Evolutionary conservation across 2,888 invertebrate genomes (phyloP).

Genomic region (Willowsia nigromaculata): DNA sequence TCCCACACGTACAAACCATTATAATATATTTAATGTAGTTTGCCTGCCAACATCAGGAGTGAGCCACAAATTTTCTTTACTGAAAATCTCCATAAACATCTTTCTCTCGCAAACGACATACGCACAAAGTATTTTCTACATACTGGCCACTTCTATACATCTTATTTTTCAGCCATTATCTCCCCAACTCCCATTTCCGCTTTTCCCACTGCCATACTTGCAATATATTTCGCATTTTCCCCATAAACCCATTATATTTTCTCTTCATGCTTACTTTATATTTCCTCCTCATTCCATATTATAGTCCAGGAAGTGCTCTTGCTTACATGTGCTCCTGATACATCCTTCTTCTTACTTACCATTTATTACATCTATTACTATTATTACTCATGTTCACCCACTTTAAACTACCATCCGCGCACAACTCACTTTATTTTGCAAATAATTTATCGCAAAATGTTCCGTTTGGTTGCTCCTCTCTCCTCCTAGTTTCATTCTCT

Average conservation of each 20-base stretch:
- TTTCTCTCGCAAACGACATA: not conserved
- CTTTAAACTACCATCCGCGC: not conserved
- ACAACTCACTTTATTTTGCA: slow-evolving; percentile 11
- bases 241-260: slow-evolving; percentile 5
- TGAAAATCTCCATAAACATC: slow-evolving; percentile 19
- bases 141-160: not conserved
- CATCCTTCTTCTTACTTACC: not conserved
- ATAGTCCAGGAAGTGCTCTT: not conserved
- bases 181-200: slow-evolving; percentile 3
- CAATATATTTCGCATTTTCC: not conserved
- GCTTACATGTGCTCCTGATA: not conserved
- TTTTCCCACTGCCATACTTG: not conserved
- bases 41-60: not conserved
- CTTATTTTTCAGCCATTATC: slow-evolving; percentile 8
- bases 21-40: not conserved
- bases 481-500: too few relatives aligned
- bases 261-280: not conserved
- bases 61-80: not conserved
- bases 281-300: not conserved
- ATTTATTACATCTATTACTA: slow-evolving; percentile 22
- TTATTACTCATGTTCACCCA: slow-evolving; percentile 33
- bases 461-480: too few relatives aligned
- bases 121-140: not conserved
- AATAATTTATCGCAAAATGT: slow-evolving; percentile 9
- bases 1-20: not conserved